Evolutionary conservation across 2,113 vertebrate genomes (phyloP).

Genomic region (Sphyrna mokarran): DNA sequence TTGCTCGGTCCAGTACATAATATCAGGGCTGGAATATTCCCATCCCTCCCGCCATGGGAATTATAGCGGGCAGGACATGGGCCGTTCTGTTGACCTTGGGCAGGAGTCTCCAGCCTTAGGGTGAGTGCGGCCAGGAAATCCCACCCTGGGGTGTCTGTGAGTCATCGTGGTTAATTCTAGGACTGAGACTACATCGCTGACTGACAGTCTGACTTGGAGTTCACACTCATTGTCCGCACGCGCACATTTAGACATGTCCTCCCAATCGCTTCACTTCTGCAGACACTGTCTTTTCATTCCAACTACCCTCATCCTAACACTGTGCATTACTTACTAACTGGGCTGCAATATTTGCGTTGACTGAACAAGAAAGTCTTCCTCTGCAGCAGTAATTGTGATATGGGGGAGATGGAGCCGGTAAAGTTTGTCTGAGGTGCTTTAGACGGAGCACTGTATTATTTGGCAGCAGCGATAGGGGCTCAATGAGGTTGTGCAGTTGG

Average conservation of each 20-base stretch:
- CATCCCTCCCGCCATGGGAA: too few species aligned
- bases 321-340: background rate
- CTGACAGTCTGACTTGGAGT: background rate
- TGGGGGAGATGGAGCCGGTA: background rate
- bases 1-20: background rate
- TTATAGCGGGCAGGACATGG: too few species aligned
- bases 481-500: background rate
- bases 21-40: too few species aligned
- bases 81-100: too few species aligned
- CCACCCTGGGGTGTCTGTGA: background rate
- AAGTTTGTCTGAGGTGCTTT: background rate
- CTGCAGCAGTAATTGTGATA: background rate
- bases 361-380: background rate
- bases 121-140: background rate
- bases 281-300: background rate
- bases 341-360: background rate
- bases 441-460: background rate
- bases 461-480: background rate
- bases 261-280: background rate
- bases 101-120: too few species aligned
- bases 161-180: background rate
- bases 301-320: background rate
- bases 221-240: background rate
- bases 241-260: too few species aligned
- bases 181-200: background rate